A percentile compares a stretch with the other conserved stretches of the same genome.
These are phyloP conservation scores for Chloropsis hardwickii DNA, from an alignment of 2,113 vertebrate species.

Conservation along the genomic window DNA sequence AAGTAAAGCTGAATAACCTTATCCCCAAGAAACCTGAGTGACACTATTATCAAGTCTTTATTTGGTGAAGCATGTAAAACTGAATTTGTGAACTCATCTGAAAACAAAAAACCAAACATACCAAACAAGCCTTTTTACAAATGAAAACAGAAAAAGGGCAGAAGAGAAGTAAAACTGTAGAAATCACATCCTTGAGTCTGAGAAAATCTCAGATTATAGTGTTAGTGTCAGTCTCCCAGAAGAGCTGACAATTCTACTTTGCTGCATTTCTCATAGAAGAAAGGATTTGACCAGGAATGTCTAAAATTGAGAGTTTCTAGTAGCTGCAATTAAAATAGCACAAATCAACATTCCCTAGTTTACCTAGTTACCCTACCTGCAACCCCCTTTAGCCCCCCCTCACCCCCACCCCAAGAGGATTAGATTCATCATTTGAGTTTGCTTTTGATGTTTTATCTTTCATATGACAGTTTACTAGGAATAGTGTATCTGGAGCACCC, in stretches of 20 bases:
- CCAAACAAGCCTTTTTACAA: neutral
- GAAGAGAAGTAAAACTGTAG: neutral
- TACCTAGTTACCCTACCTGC: neutral
- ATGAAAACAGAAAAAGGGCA: neutral
- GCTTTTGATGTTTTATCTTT: neutral
- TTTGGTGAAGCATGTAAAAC: neutral
- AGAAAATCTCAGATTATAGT: neutral
- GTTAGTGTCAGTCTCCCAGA: neutral
- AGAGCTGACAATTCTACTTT: neutral
- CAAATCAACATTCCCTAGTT: neutral
- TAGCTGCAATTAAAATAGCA: neutral
- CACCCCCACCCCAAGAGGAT: neutral
- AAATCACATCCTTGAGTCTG: neutral
- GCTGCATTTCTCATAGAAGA: neutral
- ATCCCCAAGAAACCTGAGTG: neutral
- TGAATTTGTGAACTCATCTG: neutral
- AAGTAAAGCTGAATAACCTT: neutral
- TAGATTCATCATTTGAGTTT: neutral
- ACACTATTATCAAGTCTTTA: neutral
- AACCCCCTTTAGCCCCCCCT: rapidly evolving
- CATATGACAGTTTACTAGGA: neutral
- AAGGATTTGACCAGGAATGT: neutral
- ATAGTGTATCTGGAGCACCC: neutral
- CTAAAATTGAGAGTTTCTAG: neutral
- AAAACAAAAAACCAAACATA: neutral